Percentiles rank a stretch among this genome's conserved stretches.
Conservation (phyloP, 2,888 invertebrate species). For the Coleophora deauratella region DNA sequence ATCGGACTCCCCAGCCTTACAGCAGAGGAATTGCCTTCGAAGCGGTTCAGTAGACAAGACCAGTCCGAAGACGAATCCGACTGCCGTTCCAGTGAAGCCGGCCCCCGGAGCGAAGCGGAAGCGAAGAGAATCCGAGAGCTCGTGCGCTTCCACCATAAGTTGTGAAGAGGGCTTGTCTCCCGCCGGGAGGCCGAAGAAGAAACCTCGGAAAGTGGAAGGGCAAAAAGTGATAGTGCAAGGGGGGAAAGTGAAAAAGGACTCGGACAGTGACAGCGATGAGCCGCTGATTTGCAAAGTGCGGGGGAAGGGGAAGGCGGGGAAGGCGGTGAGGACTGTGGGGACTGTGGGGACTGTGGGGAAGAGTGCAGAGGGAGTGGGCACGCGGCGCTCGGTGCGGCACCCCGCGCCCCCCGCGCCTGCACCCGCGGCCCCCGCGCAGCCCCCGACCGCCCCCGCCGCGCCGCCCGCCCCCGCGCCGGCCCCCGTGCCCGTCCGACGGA, state of each 20-base stretch:
- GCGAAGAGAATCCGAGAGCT: conserved; percentile 86
- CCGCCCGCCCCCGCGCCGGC: conserved; percentile 23
- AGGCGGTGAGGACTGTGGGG: conserved; percentile 26
- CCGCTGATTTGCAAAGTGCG: conserved; percentile 84
- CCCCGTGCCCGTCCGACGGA: conserved; percentile 62
- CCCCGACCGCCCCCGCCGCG: conserved; percentile 20
- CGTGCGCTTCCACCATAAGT: conserved; percentile 76
- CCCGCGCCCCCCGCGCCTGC: conserved; percentile 38
- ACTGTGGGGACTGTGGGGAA: conserved; percentile 20
- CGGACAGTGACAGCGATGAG: conserved; percentile 86
- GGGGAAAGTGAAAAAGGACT: conserved; percentile 76
- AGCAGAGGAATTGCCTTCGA: conserved; percentile 39
- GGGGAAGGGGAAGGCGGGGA: conserved; percentile 34
- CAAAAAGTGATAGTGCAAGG: conserved; percentile 58
- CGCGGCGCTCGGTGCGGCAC: conserved; percentile 72
- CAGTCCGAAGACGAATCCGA: conserved; percentile 34
- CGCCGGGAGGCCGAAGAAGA: conserved; percentile 50
- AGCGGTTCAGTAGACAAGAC: conserved; percentile 53
- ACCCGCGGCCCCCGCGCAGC: conserved; percentile 23
- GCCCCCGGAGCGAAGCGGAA: conserved; percentile 76
- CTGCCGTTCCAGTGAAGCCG: conserved; percentile 76
- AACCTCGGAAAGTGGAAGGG: conserved; percentile 43
- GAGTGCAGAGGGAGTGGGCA: conserved; percentile 46
- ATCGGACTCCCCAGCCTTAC: conserved; percentile 51
- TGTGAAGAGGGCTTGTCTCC: conserved; percentile 68